Percentiles rank a stretch among this genome's conserved stretches.
Evolutionary conservation across 2,797 vertebrate species (phyloP).

Genomic region (Micropoecilia bifurca): DNA sequence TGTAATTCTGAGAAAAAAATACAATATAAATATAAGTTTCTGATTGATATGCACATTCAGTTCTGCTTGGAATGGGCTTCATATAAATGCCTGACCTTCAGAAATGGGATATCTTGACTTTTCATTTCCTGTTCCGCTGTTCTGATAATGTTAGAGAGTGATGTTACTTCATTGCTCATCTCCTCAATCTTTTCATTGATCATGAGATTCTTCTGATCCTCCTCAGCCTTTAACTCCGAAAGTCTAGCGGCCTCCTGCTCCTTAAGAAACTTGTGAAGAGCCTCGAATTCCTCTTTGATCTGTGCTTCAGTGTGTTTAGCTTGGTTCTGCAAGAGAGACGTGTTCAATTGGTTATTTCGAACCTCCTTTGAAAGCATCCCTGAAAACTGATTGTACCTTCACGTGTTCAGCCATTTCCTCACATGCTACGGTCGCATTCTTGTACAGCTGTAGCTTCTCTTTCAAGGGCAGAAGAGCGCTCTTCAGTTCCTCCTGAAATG

Average conservation of each 20-base stretch:
- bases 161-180: constrained; percentile 69
- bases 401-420: constrained; percentile 80
- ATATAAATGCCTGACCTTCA: constrained; percentile 71
- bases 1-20: constrained; percentile 79
- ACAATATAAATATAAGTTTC: constrained; percentile 10
- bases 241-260: constrained; percentile 79
- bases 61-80: not conserved
- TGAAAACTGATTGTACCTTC: constrained; percentile 70
- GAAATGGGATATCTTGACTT: constrained; percentile 75
- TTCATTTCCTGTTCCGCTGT: constrained; percentile 80
- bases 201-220: constrained; percentile 72
- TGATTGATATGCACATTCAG: not conserved
- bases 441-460: constrained; percentile 79
- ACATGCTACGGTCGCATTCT: constrained; percentile 66
- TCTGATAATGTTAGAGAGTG: constrained; percentile 76
- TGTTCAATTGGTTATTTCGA: constrained; percentile 14
- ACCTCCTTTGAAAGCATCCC: too few species aligned
- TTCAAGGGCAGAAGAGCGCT: constrained; percentile 78
- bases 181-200: constrained; percentile 74
- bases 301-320: constrained; percentile 75
- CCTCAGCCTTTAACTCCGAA: constrained; percentile 72
- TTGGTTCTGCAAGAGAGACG: constrained; percentile 74
- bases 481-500: constrained; percentile 82
- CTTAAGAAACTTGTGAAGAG: constrained; percentile 75
- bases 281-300: constrained; percentile 81